phyloP scores from a whole-genome alignment of 2,113 vertebrate genomes.

The Vulpes ferrilata region DNA sequence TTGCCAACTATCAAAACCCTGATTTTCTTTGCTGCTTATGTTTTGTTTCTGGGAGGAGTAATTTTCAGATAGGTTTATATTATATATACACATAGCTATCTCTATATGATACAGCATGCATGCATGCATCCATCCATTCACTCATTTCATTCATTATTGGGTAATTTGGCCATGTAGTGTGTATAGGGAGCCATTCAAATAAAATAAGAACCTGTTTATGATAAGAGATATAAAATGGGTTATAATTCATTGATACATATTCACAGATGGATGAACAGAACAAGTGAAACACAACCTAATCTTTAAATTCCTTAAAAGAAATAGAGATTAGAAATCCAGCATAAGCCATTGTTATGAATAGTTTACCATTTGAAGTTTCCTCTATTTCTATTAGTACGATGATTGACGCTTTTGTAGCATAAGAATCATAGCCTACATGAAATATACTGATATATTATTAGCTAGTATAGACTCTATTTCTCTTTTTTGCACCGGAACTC shows the following conservation, averaged over 20 bases:
- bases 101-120: not conserved
- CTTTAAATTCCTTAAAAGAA: slow-evolving; percentile 51
- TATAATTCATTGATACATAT: not conserved
- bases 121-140: not conserved
- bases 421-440: not conserved
- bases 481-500: not conserved
- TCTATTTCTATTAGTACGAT: not conserved
- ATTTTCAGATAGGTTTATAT: not conserved
- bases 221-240: not conserved
- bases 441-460: not conserved
- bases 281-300: not conserved
- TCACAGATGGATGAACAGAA: slow-evolving; percentile 21
- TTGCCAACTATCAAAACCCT: not conserved
- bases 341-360: not conserved
- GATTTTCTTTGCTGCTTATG: not conserved
- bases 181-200: not conserved
- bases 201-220: not conserved
- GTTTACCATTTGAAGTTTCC: not conserved
- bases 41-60: not conserved
- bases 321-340: not conserved
- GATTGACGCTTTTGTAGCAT: not conserved
- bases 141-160: not conserved
- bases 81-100: not conserved
- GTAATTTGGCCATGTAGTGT: not conserved
- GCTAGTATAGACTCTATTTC: not conserved